phyloP scores from a whole-genome alignment of 2,797 vertebrate species.

The Gadopsis bispinosus region DNA sequence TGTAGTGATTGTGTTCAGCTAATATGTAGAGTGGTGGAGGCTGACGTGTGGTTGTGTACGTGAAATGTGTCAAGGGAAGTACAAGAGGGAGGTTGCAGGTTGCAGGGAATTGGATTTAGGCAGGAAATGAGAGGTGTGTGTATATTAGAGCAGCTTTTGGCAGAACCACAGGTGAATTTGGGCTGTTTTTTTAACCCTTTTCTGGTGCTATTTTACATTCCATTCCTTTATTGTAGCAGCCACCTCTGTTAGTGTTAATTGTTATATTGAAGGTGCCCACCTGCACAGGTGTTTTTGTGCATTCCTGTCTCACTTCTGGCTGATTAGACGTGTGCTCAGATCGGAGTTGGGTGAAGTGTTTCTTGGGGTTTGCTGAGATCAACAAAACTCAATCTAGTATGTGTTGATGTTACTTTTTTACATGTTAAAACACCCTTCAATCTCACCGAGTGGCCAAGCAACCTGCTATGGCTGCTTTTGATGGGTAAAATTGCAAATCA shows the following conservation, averaged over 20 bases:
- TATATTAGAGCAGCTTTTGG: slow-evolving; percentile 46
- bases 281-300: slow-evolving; percentile 14
- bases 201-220: slow-evolving; percentile 47
- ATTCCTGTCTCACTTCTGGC: background rate
- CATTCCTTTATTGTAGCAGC: background rate
- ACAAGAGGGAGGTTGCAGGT: slow-evolving; percentile 22
- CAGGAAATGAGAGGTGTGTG: slow-evolving; percentile 34
- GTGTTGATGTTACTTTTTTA: slow-evolving; percentile 4
- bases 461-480: background rate
- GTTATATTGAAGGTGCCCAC: background rate
- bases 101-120: slow-evolving; percentile 31
- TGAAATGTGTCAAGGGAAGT: slow-evolving; percentile 53
- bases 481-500: background rate
- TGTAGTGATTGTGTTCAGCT: slow-evolving; percentile 55
- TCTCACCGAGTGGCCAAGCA: background rate
- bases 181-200: slow-evolving; percentile 27
- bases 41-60: slow-evolving; percentile 65
- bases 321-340: slow-evolving; percentile 6
- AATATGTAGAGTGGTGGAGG: slow-evolving; percentile 52
- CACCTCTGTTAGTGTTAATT: background rate
- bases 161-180: slow-evolving; percentile 42
- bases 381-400: background rate
- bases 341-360: background rate
- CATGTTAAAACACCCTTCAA: background rate
- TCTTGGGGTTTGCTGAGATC: background rate